phyloP scores from a whole-genome alignment of 2,888 invertebrate genomes.

The Drosophila hamatofila region DNA sequence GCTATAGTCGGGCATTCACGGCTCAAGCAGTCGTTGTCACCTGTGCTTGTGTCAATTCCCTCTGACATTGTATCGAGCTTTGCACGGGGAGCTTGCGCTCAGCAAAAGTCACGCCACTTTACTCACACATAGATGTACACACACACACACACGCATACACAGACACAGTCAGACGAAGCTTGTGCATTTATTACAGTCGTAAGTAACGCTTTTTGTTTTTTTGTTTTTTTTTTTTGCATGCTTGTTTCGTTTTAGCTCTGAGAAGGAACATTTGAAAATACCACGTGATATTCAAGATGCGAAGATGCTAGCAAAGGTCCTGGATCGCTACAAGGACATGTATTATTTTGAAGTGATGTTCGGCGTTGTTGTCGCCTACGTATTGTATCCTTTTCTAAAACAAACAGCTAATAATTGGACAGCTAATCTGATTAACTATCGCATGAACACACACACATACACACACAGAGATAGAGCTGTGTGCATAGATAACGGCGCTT shows the following conservation, averaged over 20 bases:
- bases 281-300: slow-evolving; percentile 98
- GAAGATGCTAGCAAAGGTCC: slow-evolving; percentile 95
- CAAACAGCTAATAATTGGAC: background rate
- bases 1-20: background rate
- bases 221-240: background rate
- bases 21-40: background rate
- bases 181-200: slow-evolving; percentile 36
- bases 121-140: slow-evolving; percentile 11
- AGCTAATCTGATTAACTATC: background rate
- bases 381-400: slow-evolving; percentile 97
- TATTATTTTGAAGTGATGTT: slow-evolving; percentile 96
- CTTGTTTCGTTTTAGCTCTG: slow-evolving; percentile 87
- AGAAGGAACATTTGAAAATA: slow-evolving; percentile 93
- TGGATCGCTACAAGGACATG: slow-evolving; percentile 96
- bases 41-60: slow-evolving; percentile 10
- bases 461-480: background rate
- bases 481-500: slow-evolving; percentile 32
- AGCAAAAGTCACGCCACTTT: slow-evolving; percentile 60
- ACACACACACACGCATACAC: background rate
- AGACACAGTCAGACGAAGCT: slow-evolving; percentile 3
- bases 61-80: slow-evolving; percentile 19
- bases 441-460: background rate
- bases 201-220: slow-evolving; percentile 15
- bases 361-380: slow-evolving; percentile 95
- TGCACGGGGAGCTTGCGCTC: slow-evolving; percentile 23